Conservation (phyloP, 2,797 vertebrate species). For the Aphelocoma californica region DNA sequence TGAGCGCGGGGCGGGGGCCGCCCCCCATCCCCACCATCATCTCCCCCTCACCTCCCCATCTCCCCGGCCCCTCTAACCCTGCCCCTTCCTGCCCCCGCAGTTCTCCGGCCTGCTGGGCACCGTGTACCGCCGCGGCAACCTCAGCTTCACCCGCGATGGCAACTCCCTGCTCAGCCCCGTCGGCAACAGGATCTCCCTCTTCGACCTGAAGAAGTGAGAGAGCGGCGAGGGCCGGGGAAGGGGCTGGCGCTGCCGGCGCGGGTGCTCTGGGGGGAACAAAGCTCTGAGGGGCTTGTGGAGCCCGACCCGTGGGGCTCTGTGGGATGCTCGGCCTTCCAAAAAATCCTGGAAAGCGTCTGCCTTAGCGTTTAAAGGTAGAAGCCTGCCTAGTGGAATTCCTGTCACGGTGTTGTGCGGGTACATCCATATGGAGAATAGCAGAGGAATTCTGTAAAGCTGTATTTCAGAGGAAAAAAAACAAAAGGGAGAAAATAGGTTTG, state of each 20-base stretch:
- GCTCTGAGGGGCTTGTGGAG: not conserved
- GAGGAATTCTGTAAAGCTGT: rapidly evolving
- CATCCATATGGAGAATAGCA: rapidly evolving
- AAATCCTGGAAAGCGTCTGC: rapidly evolving
- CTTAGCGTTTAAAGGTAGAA: not conserved
- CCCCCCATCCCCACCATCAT: rapidly evolving
- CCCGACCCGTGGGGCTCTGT: rapidly evolving
- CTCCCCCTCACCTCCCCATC: not conserved
- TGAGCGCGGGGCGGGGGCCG: not conserved
- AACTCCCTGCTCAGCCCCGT: slow-evolving; percentile 91
- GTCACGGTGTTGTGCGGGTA: not conserved
- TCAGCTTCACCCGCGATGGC: slow-evolving; percentile 89
- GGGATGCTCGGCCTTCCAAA: not conserved
- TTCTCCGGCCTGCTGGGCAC: slow-evolving; percentile 93
- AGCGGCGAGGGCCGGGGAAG: not conserved
- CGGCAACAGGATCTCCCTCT: slow-evolving; percentile 90
- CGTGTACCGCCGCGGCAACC: slow-evolving; percentile 90
- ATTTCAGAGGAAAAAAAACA: not conserved
- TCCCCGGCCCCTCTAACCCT: not conserved
- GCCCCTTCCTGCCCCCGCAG: slow-evolving; percentile 58
- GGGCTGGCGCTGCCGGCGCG: not conserved
- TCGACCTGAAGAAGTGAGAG: slow-evolving; percentile 91
- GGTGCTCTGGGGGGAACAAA: not conserved
- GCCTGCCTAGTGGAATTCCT: rapidly evolving
- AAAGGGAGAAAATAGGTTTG: rapidly evolving